Evolutionary conservation across 2,113 vertebrate species (phyloP).

Genomic region (Ivindomyrus marchei): DNA sequence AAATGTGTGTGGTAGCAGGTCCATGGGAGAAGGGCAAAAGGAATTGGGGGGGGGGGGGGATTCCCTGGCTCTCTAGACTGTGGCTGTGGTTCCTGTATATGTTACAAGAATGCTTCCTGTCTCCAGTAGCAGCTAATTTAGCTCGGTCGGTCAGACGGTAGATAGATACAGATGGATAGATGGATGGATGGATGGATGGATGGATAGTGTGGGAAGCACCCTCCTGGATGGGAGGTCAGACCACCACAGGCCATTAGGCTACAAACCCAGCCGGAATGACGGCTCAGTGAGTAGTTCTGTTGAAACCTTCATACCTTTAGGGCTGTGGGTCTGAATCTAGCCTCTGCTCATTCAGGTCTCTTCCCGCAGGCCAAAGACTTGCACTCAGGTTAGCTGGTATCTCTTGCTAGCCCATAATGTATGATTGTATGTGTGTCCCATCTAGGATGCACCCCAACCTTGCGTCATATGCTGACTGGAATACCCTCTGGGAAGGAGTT

Average conservation of each 20-base stretch:
- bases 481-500: not conserved
- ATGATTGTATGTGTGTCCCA: not conserved
- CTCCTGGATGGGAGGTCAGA: not conserved
- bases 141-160: not conserved
- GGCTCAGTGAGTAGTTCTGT: not conserved
- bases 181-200: not conserved
- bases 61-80: conserved; percentile 1
- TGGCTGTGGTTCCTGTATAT: conserved; percentile 31
- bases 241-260: not conserved
- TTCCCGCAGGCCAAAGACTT: not conserved
- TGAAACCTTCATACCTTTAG: not conserved
- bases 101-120: conserved; percentile 40
- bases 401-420: not conserved
- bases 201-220: not conserved
- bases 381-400: not conserved
- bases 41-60: not conserved
- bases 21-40: not conserved
- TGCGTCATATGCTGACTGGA: not conserved
- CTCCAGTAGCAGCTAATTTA: not conserved
- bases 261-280: not conserved
- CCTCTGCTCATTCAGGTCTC: not conserved
- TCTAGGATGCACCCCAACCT: not conserved
- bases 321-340: not conserved
- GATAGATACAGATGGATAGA: not conserved
- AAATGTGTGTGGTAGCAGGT: conserved; percentile 31